Conservation (phyloP, 64 coral and sea anemone species). For the Pocillopora verrucosa region DNA sequence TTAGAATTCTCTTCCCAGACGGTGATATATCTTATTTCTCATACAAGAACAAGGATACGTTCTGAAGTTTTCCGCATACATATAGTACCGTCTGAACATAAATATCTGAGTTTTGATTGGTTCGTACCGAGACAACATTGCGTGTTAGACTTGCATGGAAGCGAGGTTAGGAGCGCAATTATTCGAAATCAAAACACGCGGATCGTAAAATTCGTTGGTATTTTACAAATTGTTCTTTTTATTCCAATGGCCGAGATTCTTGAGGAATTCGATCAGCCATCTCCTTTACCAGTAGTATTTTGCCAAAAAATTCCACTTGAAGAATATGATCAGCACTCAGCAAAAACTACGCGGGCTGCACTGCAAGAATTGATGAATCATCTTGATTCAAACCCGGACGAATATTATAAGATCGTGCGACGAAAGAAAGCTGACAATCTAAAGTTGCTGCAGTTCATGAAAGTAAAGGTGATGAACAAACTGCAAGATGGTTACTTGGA, state of each 20-base stretch:
- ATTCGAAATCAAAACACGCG: not conserved
- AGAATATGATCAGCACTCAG: constrained; percentile 1
- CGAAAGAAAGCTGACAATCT: constrained; percentile 32
- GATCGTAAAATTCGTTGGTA: not conserved
- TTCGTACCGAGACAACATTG: not conserved
- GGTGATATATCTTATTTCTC: not conserved
- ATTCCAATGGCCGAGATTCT: constrained; percentile 6
- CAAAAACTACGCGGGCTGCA: constrained; percentile 1
- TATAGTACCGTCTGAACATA: not conserved
- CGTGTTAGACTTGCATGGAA: not conserved
- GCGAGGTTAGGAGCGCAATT: constrained; percentile 24
- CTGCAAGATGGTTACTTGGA: constrained; percentile 19
- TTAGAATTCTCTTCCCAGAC: not conserved
- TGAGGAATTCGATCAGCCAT: constrained; percentile 29
- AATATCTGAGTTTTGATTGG: constrained; percentile 17
- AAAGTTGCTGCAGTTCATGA: constrained; percentile 20
- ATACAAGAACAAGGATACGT: not conserved
- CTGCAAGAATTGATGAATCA: constrained; percentile 18
- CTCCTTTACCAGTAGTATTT: not conserved
- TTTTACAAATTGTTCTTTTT: not conserved
- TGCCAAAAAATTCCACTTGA: constrained; percentile 23
- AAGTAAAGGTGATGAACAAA: constrained; percentile 26
- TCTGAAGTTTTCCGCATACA: not conserved
- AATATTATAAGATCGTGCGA: constrained; percentile 6
- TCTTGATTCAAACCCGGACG: not conserved